Evolutionary conservation across 2,888 invertebrate genomes (phyloP), one percentile per base, ranked within the genome.

Genomic region (Seladonia tumulorum): DNA sequence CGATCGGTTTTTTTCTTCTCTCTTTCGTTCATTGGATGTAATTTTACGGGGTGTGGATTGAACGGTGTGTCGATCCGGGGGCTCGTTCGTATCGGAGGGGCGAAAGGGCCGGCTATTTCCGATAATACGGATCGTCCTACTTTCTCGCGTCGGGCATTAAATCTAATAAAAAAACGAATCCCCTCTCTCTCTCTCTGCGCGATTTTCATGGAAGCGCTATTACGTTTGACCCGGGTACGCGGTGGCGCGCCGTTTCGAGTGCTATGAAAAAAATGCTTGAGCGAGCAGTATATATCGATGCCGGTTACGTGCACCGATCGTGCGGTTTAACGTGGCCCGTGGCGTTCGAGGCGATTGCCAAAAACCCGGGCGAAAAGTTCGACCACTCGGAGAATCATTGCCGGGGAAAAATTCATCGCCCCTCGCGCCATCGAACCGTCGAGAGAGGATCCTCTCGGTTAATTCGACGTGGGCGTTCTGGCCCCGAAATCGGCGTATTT

Each of bases 261-360:
- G 63, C 75, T 3, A 66, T 18, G 29, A 66, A 66, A 66, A 66
- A 66, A 66, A 18, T 35, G 66, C 63, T 45, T 49, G 42, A 63
- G 18, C 79, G 66, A 35, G 78, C 72, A 83, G 82, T 71, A 78
- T 71, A 78, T 82, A 53, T 66, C 60, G 63, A n/a, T 29, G 63
- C 29, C 77, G 75, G 71, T 78, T 82, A 78, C 47, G 53, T 57
- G 53, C n/a, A 76, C 79, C 47, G 60, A 16, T 25, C 79, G 82
- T 70, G 70, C 63, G 79, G 79, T 78, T 39, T 60, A 83, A 83
- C 78, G 63, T 14, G 35, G 79, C 73, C 22, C 76, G 42, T 35
- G 57, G 76, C 81, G 83, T 88, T 76, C 83, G 82, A 83, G 79
- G 79, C 89, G 89, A 84, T 79, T 89, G 89, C 89, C 89, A 89